Conservation (phyloP, 1,140 invertebrate genomes). For the Andricus grossulariae region DNA sequence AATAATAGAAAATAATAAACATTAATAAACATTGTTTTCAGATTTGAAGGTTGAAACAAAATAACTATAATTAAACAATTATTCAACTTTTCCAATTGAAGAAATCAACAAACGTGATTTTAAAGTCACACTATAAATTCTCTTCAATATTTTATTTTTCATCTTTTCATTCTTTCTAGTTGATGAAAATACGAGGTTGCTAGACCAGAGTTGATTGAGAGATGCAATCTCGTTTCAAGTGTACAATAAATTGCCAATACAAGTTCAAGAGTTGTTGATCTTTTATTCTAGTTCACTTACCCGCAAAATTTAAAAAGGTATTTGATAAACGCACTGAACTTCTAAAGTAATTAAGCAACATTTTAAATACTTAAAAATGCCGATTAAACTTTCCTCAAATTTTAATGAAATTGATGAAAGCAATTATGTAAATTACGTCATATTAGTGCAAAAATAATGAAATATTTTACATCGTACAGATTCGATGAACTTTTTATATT, state of each 20-base stretch:
- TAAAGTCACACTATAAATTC: background rate
- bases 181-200: background rate
- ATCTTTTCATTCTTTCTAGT: background rate
- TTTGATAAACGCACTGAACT: background rate
- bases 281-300: background rate
- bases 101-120: background rate
- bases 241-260: conserved; percentile 21
- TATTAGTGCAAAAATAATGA: no score
- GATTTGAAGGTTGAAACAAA: background rate
- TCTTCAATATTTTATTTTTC: background rate
- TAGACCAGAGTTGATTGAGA: background rate
- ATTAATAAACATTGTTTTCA: background rate
- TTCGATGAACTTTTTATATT: no score
- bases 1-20: background rate
- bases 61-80: background rate
- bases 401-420: no score
- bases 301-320: background rate
- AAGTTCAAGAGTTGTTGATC: background rate
- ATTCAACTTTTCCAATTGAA: background rate
- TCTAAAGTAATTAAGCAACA: no score
- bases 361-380: no score
- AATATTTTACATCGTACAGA: no score
- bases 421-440: no score
- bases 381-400: no score
- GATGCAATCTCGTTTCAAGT: conserved; percentile 21